Percentiles rank a stretch among this genome's conserved stretches.
phyloP scores from a whole-genome alignment of 2,113 vertebrate genomes.

The Takifugu bimaculatus region DNA sequence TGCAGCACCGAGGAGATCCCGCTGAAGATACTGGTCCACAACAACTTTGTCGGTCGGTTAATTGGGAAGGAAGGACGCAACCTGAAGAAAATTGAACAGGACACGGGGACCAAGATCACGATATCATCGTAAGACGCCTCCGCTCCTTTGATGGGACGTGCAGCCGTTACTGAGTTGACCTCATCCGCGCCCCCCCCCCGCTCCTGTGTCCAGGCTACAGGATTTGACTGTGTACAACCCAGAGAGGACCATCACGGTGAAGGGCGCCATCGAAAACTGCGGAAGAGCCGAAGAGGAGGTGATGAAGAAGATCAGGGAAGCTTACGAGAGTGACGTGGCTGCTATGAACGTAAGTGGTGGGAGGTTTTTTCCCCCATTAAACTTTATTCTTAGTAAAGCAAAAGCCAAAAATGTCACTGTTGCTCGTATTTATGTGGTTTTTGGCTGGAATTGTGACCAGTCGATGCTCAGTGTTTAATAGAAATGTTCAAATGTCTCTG shows the following conservation, averaged over 20 bases:
- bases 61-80: conserved; percentile 98
- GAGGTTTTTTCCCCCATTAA: neutral
- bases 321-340: conserved; percentile 94
- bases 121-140: conserved; percentile 89
- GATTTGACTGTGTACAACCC: conserved; percentile 96
- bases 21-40: conserved; percentile 96
- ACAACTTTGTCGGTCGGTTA: conserved; percentile 95
- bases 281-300: conserved; percentile 91
- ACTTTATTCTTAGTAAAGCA: no score
- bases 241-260: conserved; percentile 94
- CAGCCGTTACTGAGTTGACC: neutral
- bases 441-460: no score
- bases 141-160: neutral
- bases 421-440: no score
- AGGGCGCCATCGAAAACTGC: conserved; percentile 87
- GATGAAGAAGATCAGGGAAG: conserved; percentile 97
- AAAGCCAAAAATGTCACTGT: no score
- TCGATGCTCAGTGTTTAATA: conserved; percentile 4
- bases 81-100: conserved; percentile 96
- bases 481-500: conserved; percentile 20
- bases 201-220: conserved; percentile 79
- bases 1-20: conserved; percentile 95
- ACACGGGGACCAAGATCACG: conserved; percentile 97
- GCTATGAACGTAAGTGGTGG: conserved; percentile 88
- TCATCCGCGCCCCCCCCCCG: no score